Base-by-base conservation (phyloP, 1,140 invertebrate genomes). In the Drosophila auraria region DNA sequence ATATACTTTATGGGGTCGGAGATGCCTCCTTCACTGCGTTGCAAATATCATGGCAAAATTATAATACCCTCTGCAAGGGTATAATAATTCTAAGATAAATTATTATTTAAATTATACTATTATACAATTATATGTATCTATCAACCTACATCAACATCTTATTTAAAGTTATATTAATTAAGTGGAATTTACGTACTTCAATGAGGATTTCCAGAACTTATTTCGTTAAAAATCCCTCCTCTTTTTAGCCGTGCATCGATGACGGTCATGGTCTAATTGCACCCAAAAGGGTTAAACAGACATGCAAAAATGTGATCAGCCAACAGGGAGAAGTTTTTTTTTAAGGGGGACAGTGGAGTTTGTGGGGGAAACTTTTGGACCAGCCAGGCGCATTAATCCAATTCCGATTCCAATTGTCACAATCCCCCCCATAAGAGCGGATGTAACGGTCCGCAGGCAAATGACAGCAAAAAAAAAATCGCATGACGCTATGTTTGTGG, bases 401-500 rank as follows among this genome's bases (percentile, higher is more conserved):
- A 89, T 84, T 87, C 49, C 80, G 80, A 73, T 73, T 73, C 53
- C 80, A 87, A 73, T 73, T 73, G 70, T 60, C 17, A 53, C 36
- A 58, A 38, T 61, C 47, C 27, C 44, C 44, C 70, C 38, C 54
- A 61, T 27, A 44, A 72, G 38, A 72, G 68, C 91, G 91, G 91
- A 92, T 92, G 91, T 92, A 92, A 92, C 91, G 91, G 84, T 87
- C 78, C 58, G 54, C 70, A 75, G 36, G 38, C 79, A 75, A 82
- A 91, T 91, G 83, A 92, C 83, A 92, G 23, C 33, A 56, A 36
- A 92, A 20, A 92, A 20, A 92, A 78, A 90, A 87, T 91, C 72
- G 87, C 86, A 82, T 78, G 70, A 53, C 47, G 14, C 42, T 54
- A 72, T 74, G 44, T 74, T 64, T 42, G 78, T 86, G 83, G 78